A percentile compares a stretch with the other conserved stretches of the same genome.
These are phyloP conservation scores for Palythoa grandiflora DNA, from an alignment of 92 coral and sea anemone species.

Conservation along the genomic window DNA sequence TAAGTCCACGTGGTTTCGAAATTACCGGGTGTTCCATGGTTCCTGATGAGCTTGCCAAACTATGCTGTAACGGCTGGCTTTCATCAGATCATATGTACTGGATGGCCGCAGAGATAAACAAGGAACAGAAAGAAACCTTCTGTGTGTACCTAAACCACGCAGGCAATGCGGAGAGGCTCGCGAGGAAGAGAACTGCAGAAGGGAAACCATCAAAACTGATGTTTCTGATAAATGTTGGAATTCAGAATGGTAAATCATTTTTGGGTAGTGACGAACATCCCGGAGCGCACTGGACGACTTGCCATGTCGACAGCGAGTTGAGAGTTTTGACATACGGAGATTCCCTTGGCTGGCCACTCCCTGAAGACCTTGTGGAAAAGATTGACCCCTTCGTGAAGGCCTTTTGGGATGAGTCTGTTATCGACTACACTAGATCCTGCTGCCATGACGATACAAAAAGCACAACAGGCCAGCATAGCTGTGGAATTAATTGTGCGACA, in stretches of 20 bases:
- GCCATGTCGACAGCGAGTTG: conserved; percentile 10
- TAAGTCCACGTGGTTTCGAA: background rate
- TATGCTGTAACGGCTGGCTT: conserved; percentile 52
- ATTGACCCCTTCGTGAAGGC: conserved; percentile 20
- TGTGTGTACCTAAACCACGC: conserved; percentile 27
- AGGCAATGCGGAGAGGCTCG: background rate
- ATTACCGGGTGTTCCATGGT: background rate
- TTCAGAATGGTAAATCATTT: conserved; percentile 3
- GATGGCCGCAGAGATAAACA: conserved; percentile 20
- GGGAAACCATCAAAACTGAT: background rate
- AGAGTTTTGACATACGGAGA: conserved; percentile 34
- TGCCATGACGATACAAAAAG: background rate
- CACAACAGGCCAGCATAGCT: background rate
- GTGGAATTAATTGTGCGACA: background rate
- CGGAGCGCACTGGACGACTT: conserved; percentile 33
- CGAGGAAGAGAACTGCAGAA: background rate
- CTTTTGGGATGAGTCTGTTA: background rate
- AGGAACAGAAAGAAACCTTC: background rate
- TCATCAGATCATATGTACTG: conserved; percentile 44
- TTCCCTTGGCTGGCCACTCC: conserved; percentile 44
- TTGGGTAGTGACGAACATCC: conserved; percentile 29
- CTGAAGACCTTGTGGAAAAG: background rate
- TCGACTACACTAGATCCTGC: background rate
- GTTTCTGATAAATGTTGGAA: conserved; percentile 24
- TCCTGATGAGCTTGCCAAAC: conserved; percentile 26